Evolutionary conservation across 2,797 vertebrate genomes (phyloP).

Genomic region (Sciurus vulgaris): DNA sequence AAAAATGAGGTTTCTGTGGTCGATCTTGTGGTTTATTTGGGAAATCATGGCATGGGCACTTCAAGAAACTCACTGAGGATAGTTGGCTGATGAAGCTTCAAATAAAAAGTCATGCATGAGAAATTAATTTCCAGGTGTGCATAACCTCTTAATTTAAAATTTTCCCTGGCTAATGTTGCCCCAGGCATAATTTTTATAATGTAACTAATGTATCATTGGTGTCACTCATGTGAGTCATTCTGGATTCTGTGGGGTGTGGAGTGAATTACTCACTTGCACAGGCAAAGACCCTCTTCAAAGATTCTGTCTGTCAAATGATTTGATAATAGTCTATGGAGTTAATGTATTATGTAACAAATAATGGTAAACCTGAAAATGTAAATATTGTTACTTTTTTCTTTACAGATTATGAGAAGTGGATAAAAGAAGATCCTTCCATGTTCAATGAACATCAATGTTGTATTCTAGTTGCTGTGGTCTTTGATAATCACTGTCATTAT

Average conservation of each 20-base stretch:
- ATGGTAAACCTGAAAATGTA: background rate
- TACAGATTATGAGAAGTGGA: slow-evolving; percentile 34
- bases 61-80: slow-evolving; percentile 52
- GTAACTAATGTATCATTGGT: background rate
- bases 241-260: background rate
- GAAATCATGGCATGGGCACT: slow-evolving; percentile 48
- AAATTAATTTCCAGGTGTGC: slow-evolving; percentile 72
- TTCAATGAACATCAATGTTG: background rate
- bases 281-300: background rate
- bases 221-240: background rate
- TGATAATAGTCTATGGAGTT: background rate
- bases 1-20: slow-evolving; percentile 29
- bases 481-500: background rate
- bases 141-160: slow-evolving; percentile 26
- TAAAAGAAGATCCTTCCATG: background rate
- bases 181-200: background rate
- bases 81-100: slow-evolving; percentile 24
- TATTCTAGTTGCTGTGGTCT: background rate
- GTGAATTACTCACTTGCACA: background rate
- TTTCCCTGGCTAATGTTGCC: background rate
- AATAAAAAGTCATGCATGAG: slow-evolving; percentile 57
- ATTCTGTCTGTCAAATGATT: background rate
- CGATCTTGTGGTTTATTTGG: background rate
- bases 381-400: background rate
- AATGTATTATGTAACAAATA: slow-evolving; percentile 44